phyloP scores from a whole-genome alignment of 2,113 vertebrate species.

The Ramphastos sulfuratus region DNA sequence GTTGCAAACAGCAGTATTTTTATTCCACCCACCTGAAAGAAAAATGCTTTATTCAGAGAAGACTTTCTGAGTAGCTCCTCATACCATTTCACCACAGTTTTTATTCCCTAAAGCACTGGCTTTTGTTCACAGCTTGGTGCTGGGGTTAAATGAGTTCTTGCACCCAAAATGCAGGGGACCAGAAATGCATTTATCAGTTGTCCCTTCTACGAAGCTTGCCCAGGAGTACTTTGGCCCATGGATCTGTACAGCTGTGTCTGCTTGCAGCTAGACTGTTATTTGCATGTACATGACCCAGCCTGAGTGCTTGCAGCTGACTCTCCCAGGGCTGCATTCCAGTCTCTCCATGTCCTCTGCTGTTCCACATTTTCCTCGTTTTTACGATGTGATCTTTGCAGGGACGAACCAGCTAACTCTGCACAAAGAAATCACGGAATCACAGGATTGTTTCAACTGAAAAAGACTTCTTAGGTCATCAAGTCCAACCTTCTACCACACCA shows the following conservation, averaged over 20 bases:
- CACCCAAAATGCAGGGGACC: background rate
- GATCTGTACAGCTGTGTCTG: background rate
- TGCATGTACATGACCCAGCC: background rate
- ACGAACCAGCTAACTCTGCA: background rate
- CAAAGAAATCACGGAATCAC: background rate
- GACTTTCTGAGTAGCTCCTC: background rate
- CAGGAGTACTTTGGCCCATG: background rate
- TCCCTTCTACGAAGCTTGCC: background rate
- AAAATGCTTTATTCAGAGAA: background rate
- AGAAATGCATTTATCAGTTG: background rate
- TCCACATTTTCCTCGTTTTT: background rate
- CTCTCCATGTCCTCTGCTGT: background rate
- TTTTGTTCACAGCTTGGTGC: background rate
- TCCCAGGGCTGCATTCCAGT: background rate
- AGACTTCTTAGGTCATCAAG: too few relatives aligned
- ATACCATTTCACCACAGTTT: background rate
- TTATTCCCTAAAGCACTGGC: background rate
- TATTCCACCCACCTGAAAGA: background rate
- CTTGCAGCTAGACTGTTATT: background rate
- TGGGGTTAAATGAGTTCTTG: background rate
- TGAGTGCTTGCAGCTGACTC: background rate
- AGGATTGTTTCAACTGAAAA: too few relatives aligned
- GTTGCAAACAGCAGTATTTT: background rate
- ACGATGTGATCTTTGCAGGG: background rate
- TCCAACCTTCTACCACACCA: too few relatives aligned